phyloP scores from a whole-genome alignment of 1,140 invertebrate species.

The Latrodectus geometricus region DNA sequence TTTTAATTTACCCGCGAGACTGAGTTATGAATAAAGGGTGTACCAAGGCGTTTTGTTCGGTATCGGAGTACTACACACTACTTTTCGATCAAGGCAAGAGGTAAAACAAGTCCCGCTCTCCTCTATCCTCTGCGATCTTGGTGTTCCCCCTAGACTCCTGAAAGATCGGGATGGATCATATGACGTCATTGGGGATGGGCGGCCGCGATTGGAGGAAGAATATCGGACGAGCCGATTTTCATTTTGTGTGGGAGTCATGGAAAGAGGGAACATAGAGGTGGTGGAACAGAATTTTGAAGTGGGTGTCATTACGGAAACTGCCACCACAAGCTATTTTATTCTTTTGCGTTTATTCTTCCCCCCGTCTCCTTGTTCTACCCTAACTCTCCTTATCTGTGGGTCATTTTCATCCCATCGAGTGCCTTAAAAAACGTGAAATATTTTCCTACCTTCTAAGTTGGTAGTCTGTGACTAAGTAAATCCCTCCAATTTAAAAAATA shows the following conservation, averaged over 20 bases:
- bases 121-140: conserved; percentile 26
- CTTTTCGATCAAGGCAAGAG: too few species aligned
- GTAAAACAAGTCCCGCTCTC: background rate
- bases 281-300: conserved; percentile 4
- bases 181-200: conserved; percentile 31
- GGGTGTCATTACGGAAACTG: conserved; percentile 1
- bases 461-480: too few species aligned
- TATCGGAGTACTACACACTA: too few species aligned
- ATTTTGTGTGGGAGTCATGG: background rate
- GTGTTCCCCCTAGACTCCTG: conserved; percentile 30
- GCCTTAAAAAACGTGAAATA: background rate
- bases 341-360: background rate
- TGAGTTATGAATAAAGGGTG: background rate
- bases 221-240: conserved; percentile 13
- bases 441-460: background rate
- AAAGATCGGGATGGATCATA: conserved; percentile 4
- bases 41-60: background rate
- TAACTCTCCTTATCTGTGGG: background rate
- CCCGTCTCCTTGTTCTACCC: background rate
- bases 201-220: conserved; percentile 28
- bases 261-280: background rate
- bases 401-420: background rate
- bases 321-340: background rate
- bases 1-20: background rate
- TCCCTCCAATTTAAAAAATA: background rate